Evolutionary conservation across 2,113 vertebrate species (phyloP).

Genomic region (Eleginops maclovinus): DNA sequence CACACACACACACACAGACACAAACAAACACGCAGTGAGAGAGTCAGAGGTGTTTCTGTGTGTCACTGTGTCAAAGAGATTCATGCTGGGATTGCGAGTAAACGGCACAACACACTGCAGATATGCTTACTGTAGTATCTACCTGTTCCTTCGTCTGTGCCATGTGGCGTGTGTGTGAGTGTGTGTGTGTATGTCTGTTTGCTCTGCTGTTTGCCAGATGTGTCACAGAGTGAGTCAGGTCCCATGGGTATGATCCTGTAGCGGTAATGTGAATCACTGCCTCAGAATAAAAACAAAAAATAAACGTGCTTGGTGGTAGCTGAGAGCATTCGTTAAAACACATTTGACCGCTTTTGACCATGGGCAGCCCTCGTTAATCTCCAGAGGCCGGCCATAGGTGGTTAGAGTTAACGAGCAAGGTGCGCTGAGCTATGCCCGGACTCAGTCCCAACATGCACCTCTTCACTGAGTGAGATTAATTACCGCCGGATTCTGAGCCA

Average conservation of each 20-base stretch:
- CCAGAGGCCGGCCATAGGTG: constrained; percentile 69
- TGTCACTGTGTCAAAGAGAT: constrained; percentile 71
- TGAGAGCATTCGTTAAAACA: constrained; percentile 60
- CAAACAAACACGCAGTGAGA: too few species aligned
- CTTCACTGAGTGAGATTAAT: constrained; percentile 78
- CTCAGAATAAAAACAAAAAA: constrained; percentile 26
- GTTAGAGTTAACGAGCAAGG: constrained; percentile 73
- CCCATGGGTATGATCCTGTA: constrained; percentile 38
- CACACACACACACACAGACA: too few species aligned
- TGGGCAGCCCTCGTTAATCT: constrained; percentile 63
- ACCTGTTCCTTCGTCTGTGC: constrained; percentile 49
- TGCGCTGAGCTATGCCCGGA: constrained; percentile 70
- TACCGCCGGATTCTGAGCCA: constrained; percentile 52
- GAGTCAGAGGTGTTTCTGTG: constrained; percentile 63
- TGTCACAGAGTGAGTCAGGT: constrained; percentile 65
- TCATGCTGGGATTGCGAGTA: constrained; percentile 52
- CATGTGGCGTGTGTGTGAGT: constrained; percentile 20
- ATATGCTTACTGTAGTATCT: constrained; percentile 40
- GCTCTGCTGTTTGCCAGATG: constrained; percentile 62
- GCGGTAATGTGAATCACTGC: constrained; percentile 38
- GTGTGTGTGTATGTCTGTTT: constrained; percentile 4
- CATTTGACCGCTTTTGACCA: constrained; percentile 74
- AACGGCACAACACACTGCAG: constrained; percentile 45
- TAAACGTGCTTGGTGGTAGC: constrained; percentile 26
- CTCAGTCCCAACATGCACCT: constrained; percentile 74